Evolutionary conservation across 2,113 vertebrate species (phyloP).

Genomic region (Lathamus discolor): DNA sequence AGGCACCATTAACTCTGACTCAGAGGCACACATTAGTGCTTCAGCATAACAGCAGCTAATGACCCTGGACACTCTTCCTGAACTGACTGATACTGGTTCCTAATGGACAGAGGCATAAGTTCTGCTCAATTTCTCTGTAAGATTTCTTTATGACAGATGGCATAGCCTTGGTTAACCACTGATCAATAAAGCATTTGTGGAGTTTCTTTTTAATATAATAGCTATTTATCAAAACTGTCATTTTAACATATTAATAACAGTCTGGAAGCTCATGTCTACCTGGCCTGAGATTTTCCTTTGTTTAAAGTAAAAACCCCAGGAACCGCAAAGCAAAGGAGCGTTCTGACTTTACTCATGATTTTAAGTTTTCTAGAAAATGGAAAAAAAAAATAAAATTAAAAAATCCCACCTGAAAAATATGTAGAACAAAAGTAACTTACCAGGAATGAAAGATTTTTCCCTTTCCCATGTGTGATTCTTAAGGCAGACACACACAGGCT

Average conservation of each 20-base stretch:
- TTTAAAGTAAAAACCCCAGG: not conserved
- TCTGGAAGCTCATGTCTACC: not conserved
- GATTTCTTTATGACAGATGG: slow-evolving; percentile 19
- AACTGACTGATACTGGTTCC: not conserved
- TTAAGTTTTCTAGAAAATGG: not conserved
- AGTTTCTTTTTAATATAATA: not conserved
- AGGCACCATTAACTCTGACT: slow-evolving; percentile 11
- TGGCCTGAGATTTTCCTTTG: not conserved
- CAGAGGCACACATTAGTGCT: not conserved
- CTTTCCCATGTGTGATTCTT: not conserved
- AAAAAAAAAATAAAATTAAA: not conserved
- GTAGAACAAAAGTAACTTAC: not conserved
- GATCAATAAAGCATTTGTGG: slow-evolving; percentile 15
- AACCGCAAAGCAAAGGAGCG: not conserved
- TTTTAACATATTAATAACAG: not conserved
- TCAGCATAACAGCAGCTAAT: not conserved
- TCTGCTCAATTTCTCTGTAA: slow-evolving; percentile 23
- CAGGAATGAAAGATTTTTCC: not conserved
- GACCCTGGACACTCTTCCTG: not conserved
- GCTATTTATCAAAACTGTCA: not conserved
- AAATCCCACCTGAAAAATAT: not conserved
- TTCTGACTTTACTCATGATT: not conserved
- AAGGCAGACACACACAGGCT: not conserved
- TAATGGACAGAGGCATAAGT: not conserved
- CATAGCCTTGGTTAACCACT: not conserved